Conservation (phyloP, 2,888 invertebrate species). For the Eristalis tenax region DNA sequence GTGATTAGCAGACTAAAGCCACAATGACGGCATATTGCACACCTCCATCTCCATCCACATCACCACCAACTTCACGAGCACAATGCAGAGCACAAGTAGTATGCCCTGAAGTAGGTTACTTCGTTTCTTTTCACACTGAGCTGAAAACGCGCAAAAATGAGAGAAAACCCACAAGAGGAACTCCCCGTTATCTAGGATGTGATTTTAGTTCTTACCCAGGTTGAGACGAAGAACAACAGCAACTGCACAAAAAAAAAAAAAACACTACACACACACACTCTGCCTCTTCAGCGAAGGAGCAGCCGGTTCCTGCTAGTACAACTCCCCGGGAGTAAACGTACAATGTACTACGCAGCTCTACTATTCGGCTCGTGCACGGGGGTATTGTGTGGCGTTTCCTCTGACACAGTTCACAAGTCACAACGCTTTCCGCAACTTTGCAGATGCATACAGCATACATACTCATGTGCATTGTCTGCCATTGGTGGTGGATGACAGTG, state of each 20-base stretch:
- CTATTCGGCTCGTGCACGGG: constrained; percentile 1
- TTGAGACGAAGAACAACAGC: constrained; percentile 16
- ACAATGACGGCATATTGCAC: constrained; percentile 34
- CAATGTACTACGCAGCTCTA: constrained; percentile 24
- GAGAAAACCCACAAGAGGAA: neutral
- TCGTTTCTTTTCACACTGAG: neutral
- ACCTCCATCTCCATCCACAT: neutral
- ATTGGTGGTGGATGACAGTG: neutral
- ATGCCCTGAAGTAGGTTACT: constrained; percentile 53
- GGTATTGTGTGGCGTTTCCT: constrained; percentile 25
- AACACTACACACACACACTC: neutral
- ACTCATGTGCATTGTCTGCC: neutral
- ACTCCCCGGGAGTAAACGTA: constrained; percentile 58
- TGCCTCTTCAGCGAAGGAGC: neutral
- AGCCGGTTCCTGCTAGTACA: constrained; percentile 15
- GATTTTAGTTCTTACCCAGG: constrained; percentile 64
- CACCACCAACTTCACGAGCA: neutral
- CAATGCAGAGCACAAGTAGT: constrained; percentile 20
- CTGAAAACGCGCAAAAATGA: neutral
- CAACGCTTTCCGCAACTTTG: constrained; percentile 5
- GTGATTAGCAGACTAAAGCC: constrained; percentile 64
- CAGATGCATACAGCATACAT: too few species aligned
- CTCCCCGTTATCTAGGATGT: constrained; percentile 36
- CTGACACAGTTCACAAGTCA: constrained; percentile 50
- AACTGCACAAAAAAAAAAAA: constrained; percentile 9